A percentile compares a stretch with the other conserved stretches of the same genome.
Conservation (phyloP, 2,797 vertebrate species). For the Chaetodon trifasciatus region DNA sequence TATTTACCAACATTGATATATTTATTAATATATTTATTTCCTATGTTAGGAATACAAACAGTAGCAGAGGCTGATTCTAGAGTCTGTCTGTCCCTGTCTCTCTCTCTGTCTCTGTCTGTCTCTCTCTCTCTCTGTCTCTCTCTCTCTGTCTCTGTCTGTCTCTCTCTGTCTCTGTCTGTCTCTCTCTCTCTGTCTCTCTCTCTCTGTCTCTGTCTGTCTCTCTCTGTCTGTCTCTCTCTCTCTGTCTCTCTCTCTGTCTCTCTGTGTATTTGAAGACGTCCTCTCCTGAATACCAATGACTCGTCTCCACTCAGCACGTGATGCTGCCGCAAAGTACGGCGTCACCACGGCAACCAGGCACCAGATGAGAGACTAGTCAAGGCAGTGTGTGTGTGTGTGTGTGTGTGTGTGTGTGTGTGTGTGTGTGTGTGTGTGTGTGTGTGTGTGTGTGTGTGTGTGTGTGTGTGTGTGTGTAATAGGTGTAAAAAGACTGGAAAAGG, state of each 20-base stretch:
- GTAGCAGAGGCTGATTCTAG: too few species aligned
- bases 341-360: constrained; percentile 74
- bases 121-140: constrained; percentile 3
- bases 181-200: not conserved
- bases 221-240: constrained; percentile 10
- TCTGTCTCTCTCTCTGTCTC: constrained; percentile 1
- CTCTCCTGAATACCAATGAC: constrained; percentile 71
- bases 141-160: constrained; percentile 24
- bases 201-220: constrained; percentile 33
- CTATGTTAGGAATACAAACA: too few species aligned
- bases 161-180: constrained; percentile 24
- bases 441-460: not conserved
- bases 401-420: constrained; percentile 2
- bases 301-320: constrained; percentile 55
- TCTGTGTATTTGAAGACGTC: constrained; percentile 33
- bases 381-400: constrained; percentile 25
- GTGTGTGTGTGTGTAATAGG: constrained; percentile 13
- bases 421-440: not conserved
- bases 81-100: too few species aligned
- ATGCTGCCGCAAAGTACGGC: constrained; percentile 65
- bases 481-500: constrained; percentile 9
- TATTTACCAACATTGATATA: too few species aligned
- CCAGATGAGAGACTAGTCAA: constrained; percentile 61
- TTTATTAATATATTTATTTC: too few species aligned
- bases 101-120: too few species aligned